Base-by-base conservation (phyloP, 1,140 invertebrate genomes). In the Coelopa frigida region DNA sequence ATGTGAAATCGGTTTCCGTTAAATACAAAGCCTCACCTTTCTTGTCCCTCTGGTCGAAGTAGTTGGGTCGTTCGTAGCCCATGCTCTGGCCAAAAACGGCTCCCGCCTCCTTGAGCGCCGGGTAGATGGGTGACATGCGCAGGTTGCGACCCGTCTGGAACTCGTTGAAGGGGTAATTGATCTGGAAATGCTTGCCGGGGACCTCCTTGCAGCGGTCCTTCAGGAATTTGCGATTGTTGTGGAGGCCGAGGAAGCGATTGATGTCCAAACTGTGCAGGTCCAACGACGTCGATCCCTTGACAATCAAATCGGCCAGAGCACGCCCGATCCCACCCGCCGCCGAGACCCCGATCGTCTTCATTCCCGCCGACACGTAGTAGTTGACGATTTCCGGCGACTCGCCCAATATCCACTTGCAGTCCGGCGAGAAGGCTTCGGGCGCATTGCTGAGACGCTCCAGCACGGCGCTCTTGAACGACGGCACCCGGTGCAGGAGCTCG, bases 41-140 rank as follows among this genome's bases (percentile, higher is more conserved):
- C 38, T 72, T 70, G 40, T 75, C 59, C 48, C 72, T 58, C 21
- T 70, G 64, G 51, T 89, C 81, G 72, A 97, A 99, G 81, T 89
- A 98, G 27, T 89, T 82, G 1, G 95, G 90, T 53, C 95, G 75
- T 70, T 99, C 96, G 69, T 98, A 99, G 2, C 94, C 95, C 92
- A 98, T 98, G 21, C 92, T 91, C 71, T 98, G 94, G 7, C 91
- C 91, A 74, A 98, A 99, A 10, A 95, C 84, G n/a, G 92, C 96
- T 1, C 95, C 95, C 26, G 85, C 87, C 63, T 89, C 85, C 61
- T 86, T 79, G 2, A 98, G 71, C 49, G 89, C 85, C 2, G 94
- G 89, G 76, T 95, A 97, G 49, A 99, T 89, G 1, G 95, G 94
- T 2, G 95, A 98, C 79, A 94, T 93, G 50, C 95, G 73, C 12